Evolutionary conservation across 1,140 invertebrate species (phyloP), one percentile per base, ranked within the genome.

Genomic region (Bombus ignitus): DNA sequence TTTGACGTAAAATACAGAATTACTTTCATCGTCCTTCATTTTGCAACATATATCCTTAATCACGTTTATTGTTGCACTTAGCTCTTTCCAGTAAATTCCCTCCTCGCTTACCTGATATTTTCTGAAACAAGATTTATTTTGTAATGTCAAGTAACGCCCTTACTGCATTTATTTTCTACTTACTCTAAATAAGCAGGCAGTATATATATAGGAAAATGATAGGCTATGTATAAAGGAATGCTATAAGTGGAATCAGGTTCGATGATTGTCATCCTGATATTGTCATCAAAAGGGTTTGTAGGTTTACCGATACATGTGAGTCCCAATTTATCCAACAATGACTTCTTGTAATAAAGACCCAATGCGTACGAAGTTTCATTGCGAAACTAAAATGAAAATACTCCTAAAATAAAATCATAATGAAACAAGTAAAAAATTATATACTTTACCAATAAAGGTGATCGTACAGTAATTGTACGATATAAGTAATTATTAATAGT

Each of bases 81-180:
- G 94, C 85, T 98, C 97, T 94, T 96, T 97, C 98, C 98, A 98
- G 96, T 97, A 98, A 22, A 98, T 96, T 18, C 97, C 97, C 86
- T 96, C 96, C 15, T 96, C 96, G 66, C 97, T 97, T 1, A 97
- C 96, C 90, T 97, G 96, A 92, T 97, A 97, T 80, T 96, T 96
- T 85, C 95, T 97, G 89, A 25, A 94, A 92, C n/a, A 79, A 85
- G 76, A 53, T 66, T 42, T 39, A n/a, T 5, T 10, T 70, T 78
- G n/a, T 8, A 44, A 79, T n/a, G 15, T 71, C n/a, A 5, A 53
- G 25, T 22, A 44, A 53, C 35, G 5, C 0, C 3, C 2, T 32
- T 35, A 13, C 25, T n/a, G 28, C 5, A 42, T 42, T 72, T 72
- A n/a, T 77, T n/a, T 44, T 76, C 18, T 89, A 96, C 96, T 96